Evolutionary conservation across 2,113 vertebrate species (phyloP).

Genomic region (Grantiella picta): DNA sequence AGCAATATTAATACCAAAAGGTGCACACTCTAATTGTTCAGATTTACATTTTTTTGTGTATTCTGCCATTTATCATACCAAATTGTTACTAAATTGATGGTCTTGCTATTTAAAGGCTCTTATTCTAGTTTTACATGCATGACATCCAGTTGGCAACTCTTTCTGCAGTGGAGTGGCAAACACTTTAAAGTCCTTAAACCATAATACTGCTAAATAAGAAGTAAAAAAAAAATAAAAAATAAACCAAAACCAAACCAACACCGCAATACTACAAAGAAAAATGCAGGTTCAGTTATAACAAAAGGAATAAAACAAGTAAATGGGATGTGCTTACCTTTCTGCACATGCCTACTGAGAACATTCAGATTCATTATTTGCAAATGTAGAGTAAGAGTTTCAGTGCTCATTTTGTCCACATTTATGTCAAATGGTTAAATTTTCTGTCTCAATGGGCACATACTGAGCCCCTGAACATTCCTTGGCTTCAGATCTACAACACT

Average conservation of each 20-base stretch:
- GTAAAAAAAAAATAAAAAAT: background rate
- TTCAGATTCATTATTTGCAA: background rate
- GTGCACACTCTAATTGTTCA: background rate
- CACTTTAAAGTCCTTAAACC: background rate
- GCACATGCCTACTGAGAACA: background rate
- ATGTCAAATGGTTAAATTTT: background rate
- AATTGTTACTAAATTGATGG: background rate
- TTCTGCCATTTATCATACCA: background rate
- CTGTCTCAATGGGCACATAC: background rate
- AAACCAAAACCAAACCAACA: fast-evolving
- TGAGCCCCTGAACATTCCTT: background rate
- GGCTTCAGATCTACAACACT: background rate
- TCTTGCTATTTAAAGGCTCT: constrained; percentile 17
- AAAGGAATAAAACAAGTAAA: background rate
- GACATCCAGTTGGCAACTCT: constrained; percentile 24
- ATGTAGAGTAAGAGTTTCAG: background rate
- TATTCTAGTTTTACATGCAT: constrained; percentile 3
- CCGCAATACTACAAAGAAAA: background rate
- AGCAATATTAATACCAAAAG: background rate
- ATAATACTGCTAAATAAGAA: background rate
- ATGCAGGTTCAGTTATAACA: background rate
- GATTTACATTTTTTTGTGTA: background rate
- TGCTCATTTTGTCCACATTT: background rate
- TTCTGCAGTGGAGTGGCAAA: background rate
- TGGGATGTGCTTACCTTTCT: background rate